phyloP scores from a whole-genome alignment of 2,113 vertebrate species.

The Hylia prasina region DNA sequence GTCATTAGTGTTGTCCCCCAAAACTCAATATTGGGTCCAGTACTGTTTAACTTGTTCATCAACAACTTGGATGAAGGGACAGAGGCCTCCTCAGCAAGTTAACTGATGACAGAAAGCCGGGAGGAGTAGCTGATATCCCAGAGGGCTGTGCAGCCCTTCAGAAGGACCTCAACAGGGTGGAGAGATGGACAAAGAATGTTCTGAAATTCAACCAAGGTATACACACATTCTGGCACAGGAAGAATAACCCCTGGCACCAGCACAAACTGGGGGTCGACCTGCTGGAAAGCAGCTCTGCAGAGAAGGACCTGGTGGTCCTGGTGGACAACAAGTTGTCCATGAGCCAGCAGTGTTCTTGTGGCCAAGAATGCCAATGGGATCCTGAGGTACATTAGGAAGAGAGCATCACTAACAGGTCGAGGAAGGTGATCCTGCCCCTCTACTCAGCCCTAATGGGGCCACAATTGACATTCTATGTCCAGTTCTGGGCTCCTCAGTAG shows the following conservation, averaged over 20 bases:
- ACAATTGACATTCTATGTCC: fast-evolving
- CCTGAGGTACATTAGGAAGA: background rate
- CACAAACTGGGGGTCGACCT: fast-evolving
- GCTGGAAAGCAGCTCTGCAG: background rate
- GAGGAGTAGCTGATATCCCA: background rate
- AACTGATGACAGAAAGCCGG: background rate
- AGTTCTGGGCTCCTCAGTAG: background rate
- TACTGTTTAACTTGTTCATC: background rate
- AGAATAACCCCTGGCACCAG: background rate
- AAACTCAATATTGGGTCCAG: background rate
- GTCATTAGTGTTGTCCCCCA: background rate
- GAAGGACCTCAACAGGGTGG: background rate
- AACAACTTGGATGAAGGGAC: background rate
- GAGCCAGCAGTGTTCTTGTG: background rate
- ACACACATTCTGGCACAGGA: background rate
- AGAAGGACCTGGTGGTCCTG: background rate
- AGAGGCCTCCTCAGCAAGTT: background rate
- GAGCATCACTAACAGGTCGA: background rate
- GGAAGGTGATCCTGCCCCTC: background rate
- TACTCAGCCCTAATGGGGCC: background rate
- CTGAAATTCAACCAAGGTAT: background rate
- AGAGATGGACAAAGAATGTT: background rate
- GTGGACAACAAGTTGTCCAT: background rate
- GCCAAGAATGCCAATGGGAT: background rate
- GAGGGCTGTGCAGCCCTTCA: background rate